phyloP scores from a whole-genome alignment of 2,113 vertebrate species.

The Seriola dumerili region DNA sequence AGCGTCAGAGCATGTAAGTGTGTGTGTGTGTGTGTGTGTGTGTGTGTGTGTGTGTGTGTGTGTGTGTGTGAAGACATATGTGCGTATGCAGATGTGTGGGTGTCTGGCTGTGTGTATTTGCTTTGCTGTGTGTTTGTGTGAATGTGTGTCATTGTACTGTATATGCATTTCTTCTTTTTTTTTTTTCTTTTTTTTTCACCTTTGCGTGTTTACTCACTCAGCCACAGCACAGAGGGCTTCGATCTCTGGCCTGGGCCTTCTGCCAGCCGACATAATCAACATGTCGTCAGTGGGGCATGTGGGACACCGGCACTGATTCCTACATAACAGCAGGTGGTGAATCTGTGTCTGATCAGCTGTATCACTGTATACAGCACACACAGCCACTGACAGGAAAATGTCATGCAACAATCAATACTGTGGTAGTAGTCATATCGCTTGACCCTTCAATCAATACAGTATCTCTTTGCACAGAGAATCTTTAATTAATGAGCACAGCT shows the following conservation, averaged over 20 bases:
- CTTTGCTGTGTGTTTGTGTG: neutral
- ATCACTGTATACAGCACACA: constrained; percentile 3
- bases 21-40: neutral
- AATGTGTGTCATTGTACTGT: neutral
- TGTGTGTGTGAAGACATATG: constrained; percentile 17
- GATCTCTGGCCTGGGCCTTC: constrained; percentile 55
- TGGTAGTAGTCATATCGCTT: neutral
- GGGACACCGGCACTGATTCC: constrained; percentile 44
- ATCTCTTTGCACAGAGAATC: neutral
- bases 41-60: constrained; percentile 5
- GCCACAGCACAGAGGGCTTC: constrained; percentile 44
- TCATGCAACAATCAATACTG: constrained; percentile 22
- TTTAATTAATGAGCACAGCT: no score
- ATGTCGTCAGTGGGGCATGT: constrained; percentile 36
- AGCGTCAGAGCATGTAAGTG: constrained; percentile 43
- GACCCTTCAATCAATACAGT: neutral
- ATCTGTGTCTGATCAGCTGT: constrained; percentile 42
- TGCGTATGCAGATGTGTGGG: neutral
- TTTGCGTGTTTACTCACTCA: constrained; percentile 34
- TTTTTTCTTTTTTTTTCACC: neutral
- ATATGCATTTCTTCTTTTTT: neutral
- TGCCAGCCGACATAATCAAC: constrained; percentile 62
- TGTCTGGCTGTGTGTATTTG: constrained; percentile 1
- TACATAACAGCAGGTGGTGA: constrained; percentile 43
- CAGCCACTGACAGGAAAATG: constrained; percentile 30